A percentile compares a stretch with the other conserved stretches of the same genome.
phyloP scores from a whole-genome alignment of 2,113 vertebrate species.

The Paradoxurus hermaphroditus region DNA sequence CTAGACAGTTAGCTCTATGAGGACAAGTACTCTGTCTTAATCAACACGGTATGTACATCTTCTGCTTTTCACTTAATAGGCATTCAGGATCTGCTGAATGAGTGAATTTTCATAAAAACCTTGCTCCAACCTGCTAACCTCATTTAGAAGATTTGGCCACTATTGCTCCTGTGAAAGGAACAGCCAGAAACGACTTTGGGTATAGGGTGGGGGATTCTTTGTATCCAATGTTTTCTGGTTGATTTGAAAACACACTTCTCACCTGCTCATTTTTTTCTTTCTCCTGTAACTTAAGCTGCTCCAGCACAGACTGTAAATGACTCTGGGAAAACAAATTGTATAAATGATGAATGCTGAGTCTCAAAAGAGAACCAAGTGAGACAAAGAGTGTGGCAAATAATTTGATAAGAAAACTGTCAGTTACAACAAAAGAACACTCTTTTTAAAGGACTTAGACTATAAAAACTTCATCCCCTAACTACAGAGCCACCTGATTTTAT shows the following conservation, averaged over 20 bases:
- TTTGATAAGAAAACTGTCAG: slow-evolving; percentile 34
- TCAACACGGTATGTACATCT: background rate
- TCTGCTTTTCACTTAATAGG: slow-evolving; percentile 16
- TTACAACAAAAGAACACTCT: background rate
- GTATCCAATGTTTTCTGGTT: slow-evolving; percentile 19
- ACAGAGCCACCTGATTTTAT: background rate
- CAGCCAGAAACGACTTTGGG: background rate
- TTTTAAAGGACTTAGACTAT: background rate
- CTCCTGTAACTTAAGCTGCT: slow-evolving; percentile 92
- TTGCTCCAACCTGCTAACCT: slow-evolving; percentile 7
- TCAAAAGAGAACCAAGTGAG: background rate
- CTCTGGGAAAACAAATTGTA: slow-evolving; percentile 79
- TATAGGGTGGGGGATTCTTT: background rate
- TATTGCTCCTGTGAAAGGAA: background rate
- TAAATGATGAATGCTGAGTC: slow-evolving; percentile 1
- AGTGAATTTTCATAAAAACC: slow-evolving; percentile 34
- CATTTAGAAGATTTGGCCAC: background rate
- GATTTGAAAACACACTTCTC: slow-evolving; percentile 49
- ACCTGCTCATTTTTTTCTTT: slow-evolving; percentile 89
- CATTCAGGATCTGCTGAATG: background rate
- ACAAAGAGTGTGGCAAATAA: slow-evolving; percentile 25
- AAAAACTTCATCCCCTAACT: slow-evolving; percentile 9
- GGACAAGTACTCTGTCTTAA: background rate
- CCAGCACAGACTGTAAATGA: slow-evolving; percentile 90
- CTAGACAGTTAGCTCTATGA: background rate